Evolutionary conservation across 2,888 invertebrate genomes (phyloP), one percentile per base, ranked within the genome.

Genomic region (Tiliacea citrago): DNA sequence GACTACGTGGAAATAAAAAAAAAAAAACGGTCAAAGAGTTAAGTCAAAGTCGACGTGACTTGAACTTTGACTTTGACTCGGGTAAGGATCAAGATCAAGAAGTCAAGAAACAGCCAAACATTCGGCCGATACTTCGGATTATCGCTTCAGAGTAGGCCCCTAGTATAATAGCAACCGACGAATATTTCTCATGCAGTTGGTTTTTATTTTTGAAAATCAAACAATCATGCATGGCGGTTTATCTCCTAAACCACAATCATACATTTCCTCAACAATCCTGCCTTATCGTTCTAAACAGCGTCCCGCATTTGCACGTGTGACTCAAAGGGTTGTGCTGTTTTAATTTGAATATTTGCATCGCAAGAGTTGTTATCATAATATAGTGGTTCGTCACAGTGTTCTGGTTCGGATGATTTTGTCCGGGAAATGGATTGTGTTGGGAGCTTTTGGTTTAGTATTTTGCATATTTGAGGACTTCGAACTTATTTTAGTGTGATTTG

Each of bases 281-380:
- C 57, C 60, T 62, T 73, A 68, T 76, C 61, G 29, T 57, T 24
- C 57, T 70, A 51, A 72, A 67, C 74, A 71, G 55, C 73, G 65
- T 77, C 75, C 86, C 85, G 86, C 85, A 87, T 90, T 90, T 89
- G 88, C 89, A 91, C 86, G 88, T 88, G 73, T 76, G 77, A 87
- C 88, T 92, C 92, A 92, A 93, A 92, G 91, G 89, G 73, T 29
- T 85, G 86, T 91, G 90, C 86, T 88, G 91, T 92, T 94, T 93
- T 92, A 91, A 94, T 94, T 93, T 94, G 90, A 94, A 94, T 93
- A 92, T 93, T 93, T 92, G 89, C 88, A 81, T 29, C 70, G 79
- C 75, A 77, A 73, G 85, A 88, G 76, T 82, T 85, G 90, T 93
- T 94, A 92, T 91, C 92, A 93, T 92, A 92, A 93, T 90, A 93